Evolutionary conservation across 2,113 vertebrate species (phyloP), one percentile per base, ranked within the genome.

Genomic region (Esox niger): DNA sequence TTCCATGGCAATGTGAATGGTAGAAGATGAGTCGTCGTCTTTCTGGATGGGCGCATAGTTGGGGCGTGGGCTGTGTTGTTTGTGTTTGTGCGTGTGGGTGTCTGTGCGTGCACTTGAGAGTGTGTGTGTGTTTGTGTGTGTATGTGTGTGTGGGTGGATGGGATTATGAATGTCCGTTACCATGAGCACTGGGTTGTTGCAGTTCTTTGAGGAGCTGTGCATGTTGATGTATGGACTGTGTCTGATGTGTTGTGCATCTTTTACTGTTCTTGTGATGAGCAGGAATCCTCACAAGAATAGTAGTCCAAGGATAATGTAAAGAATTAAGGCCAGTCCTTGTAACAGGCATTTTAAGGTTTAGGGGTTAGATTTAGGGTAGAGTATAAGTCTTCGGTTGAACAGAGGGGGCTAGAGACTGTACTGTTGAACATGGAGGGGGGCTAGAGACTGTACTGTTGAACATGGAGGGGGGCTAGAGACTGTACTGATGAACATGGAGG

Each of bases 1-100:
- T 85, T 78, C 86, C 87, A 86, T 89, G 83, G 82, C 55, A 1
- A 87, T 83, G 69, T 32, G 59, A 79, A 68, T 79, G 65, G 66
- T 71, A 62, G 59, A 68, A 73, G 70, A 79, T 69, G 76, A 77
- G 65, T 63, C 6, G 74, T 61, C 4, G 74, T 62, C 33, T 78
- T 74, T 71, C 64, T 68, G 71, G 67, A 32, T 21, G 33, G 54
- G 70, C 75, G 72, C 35, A 29, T 15, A 74, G 74, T 76, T 67
- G 49, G 63, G 27, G 66, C 30, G 32, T 75, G 74, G 81, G 82
- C 79, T 82, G 70, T 64, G 75, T 64, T 56, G n/a, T n/a, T n/a
- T n/a, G n/a, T n/a, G n/a, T n/a, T n/a, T 77, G 13, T 11, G 77
- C 65, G 62, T 71, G 25, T 68, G 66, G 49, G 57, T 70, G 9